A percentile compares a stretch with the other conserved stretches of the same genome.
Conservation (phyloP, 2,113 vertebrate species). For the Cyrtonyx montezumae region DNA sequence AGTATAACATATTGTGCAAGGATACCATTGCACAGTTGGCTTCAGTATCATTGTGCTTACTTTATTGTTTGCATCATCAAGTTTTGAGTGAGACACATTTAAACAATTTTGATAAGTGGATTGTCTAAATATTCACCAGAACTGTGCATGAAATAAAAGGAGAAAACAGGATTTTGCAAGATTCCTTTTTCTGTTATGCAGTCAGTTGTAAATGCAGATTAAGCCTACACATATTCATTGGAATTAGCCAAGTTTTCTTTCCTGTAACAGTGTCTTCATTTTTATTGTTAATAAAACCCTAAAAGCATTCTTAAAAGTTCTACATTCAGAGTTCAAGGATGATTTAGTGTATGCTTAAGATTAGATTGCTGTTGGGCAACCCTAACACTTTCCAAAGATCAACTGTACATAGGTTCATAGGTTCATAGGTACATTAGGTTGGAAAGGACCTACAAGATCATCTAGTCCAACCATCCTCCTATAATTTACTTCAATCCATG, state of each 20-base stretch:
- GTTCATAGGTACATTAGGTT: too few species aligned
- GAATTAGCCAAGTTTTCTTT: neutral
- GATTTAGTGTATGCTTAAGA: constrained; percentile 6
- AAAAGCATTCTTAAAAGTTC: neutral
- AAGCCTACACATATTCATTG: neutral
- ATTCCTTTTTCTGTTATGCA: neutral
- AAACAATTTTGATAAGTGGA: neutral
- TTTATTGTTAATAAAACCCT: constrained; percentile 1
- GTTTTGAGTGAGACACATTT: neutral
- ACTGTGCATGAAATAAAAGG: neutral
- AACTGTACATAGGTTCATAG: neutral
- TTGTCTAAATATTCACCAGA: neutral
- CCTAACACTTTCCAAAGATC: neutral
- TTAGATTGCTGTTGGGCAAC: neutral
- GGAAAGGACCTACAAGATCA: too few species aligned
- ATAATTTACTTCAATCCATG: neutral
- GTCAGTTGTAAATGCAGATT: neutral
- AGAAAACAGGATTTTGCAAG: neutral
- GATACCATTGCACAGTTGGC: neutral
- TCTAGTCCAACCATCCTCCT: too few species aligned
- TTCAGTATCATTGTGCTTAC: neutral
- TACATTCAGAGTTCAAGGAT: neutral
- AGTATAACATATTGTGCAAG: neutral
- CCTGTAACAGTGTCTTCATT: neutral
- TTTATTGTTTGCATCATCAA: neutral